Evolutionary conservation across 2,888 invertebrate species (phyloP), one percentile per base, ranked within the genome.

Genomic region (Marasmarcha lunaedactyla): DNA sequence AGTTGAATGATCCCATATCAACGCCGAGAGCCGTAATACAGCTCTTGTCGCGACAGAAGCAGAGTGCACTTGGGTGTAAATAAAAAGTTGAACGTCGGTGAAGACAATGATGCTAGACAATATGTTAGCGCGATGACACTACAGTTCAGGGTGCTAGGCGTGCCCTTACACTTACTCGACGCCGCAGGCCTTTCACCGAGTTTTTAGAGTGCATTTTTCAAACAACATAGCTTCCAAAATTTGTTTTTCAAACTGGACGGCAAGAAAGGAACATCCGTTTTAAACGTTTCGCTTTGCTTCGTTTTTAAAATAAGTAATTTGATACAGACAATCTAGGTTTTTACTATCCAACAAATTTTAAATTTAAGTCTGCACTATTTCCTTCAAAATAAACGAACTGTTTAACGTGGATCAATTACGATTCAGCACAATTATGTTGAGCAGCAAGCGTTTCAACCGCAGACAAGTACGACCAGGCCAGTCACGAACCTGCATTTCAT

Each of bases 1-100:
- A 69, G 81, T 77, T 83, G 81, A 83, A 83, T 83, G 77, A 73
- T 78, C 81, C 81, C 81, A 81, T 81, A 81, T 79, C 78, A 74
- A 66, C 68, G 63, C 59, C 52, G 70, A 78, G 78, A 70, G 68
- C 76, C 76, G 77, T 81, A 78, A 79, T 81, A 78, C 78, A 67
- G 71, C 73, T 69, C 78, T 76, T 67, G 61, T 68, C 68, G 63
- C 59, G 67, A 74, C 71, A 66, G 68, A 69, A 64, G 63, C 69
- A 57, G 69, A 79, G 79, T 77, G 81, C 77, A 78, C 79, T 81
- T 76, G 71, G 67, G 77, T 73, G 78, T 79, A 78, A 83, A 79
- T 79, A 83, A 79, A 79, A 79, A 78, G 76, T 73, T 77, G 76
- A 78, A 60, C 77, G 68, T 63, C 69, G 70, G 54, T 69, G 63